A percentile compares a stretch with the other conserved stretches of the same genome.
Conservation (phyloP, 2,888 invertebrate species). For the Disparrhopalites patrizii region DNA sequence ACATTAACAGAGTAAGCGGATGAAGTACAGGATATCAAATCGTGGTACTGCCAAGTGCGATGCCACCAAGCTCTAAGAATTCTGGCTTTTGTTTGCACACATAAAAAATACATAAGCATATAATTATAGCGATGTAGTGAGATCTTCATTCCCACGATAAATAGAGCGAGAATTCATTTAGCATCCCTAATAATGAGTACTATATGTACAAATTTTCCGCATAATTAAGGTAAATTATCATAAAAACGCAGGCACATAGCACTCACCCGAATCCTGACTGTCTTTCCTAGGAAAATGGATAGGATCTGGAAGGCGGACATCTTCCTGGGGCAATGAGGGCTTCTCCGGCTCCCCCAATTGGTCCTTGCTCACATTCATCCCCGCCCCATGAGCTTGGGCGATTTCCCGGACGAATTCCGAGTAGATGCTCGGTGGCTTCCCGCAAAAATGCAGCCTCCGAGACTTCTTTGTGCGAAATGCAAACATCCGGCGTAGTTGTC, state of each 20-base stretch:
- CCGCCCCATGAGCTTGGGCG: neutral
- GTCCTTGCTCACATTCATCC: neutral
- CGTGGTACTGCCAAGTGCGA: too few species aligned
- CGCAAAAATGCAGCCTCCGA: neutral
- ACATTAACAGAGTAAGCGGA: too few species aligned
- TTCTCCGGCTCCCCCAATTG: slow-evolving; percentile 14
- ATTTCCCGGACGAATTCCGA: slow-evolving; percentile 25
- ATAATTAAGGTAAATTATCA: neutral
- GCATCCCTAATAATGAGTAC: neutral
- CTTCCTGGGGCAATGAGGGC: slow-evolving; percentile 28
- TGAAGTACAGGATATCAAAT: too few species aligned
- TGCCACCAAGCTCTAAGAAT: too few species aligned
- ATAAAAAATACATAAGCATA: too few species aligned
- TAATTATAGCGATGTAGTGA: too few species aligned
- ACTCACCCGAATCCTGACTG: slow-evolving; percentile 47
- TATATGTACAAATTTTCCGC: neutral
- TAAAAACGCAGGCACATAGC: neutral
- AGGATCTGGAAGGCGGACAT: slow-evolving; percentile 22
- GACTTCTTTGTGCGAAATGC: slow-evolving; percentile 15
- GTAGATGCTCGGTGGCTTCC: slow-evolving; percentile 4
- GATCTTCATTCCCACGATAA: too few species aligned
- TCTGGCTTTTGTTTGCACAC: too few species aligned
- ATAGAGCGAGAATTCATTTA: neutral
- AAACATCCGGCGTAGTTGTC: slow-evolving; percentile 41
- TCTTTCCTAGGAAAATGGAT: slow-evolving; percentile 42